phyloP scores from a whole-genome alignment of 2,113 vertebrate species.

The Amia ocellicauda region DNA sequence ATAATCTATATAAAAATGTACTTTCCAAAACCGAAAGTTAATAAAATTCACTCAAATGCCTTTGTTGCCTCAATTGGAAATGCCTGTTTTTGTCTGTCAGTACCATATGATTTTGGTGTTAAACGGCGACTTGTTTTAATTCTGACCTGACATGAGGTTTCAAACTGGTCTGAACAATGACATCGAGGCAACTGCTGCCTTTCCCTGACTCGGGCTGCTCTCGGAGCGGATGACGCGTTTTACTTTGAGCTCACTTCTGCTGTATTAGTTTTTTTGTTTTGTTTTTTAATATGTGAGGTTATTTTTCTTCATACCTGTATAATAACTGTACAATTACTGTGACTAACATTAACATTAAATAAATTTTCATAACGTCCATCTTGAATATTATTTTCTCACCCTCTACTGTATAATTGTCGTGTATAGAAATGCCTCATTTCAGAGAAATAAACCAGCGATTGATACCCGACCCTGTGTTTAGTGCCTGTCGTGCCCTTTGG shows the following conservation, averaged over 20 bases:
- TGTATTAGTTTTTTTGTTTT: neutral
- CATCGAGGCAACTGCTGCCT: neutral
- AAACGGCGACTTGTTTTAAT: neutral
- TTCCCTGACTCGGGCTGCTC: too few species aligned
- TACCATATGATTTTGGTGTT: slow-evolving; percentile 2
- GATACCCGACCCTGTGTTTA: too few species aligned
- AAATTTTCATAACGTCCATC: neutral
- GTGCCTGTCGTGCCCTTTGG: too few species aligned
- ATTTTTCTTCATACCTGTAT: neutral
- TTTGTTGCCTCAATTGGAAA: neutral
- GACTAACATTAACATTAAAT: too few species aligned
- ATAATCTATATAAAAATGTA: too few species aligned
- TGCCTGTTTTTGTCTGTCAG: neutral
- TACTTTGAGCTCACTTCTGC: neutral
- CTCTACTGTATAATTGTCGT: too few species aligned
- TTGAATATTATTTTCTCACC: too few species aligned
- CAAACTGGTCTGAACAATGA: neutral
- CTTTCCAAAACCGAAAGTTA: too few species aligned
- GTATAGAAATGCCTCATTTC: too few species aligned
- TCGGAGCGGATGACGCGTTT: too few species aligned
- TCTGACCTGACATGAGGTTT: neutral
- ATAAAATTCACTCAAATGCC: neutral
- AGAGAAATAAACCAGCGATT: too few species aligned
- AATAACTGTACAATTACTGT: neutral
- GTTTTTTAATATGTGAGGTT: neutral